Evolutionary conservation across 2,113 vertebrate species (phyloP), one percentile per base, ranked within the genome.

Genomic region (Callopanchax toddi): DNA sequence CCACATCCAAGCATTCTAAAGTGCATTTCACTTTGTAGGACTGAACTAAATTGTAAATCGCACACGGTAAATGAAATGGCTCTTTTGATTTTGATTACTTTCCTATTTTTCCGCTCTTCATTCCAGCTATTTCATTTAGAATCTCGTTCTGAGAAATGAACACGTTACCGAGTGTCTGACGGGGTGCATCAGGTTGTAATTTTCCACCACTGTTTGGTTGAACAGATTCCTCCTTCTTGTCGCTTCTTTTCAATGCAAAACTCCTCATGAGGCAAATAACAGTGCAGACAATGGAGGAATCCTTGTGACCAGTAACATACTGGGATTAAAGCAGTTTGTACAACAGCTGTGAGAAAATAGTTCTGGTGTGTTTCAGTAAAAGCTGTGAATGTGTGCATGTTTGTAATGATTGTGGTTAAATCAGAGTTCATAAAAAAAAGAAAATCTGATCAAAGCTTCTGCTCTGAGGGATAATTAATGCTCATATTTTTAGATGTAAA

Each of bases 271-370:
- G 46, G 52, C 10, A 0, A 48, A 29, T 66, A 51, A 56, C 71
- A 61, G 55, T 6, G 32, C 29, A 42, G 45, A 63, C 22, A 16
- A 52, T 65, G 3, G 20, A 63, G 25, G 46, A 16, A 32, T 32
- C 25, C 8, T 29, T 54, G 11, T 13, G 45, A 13, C 71, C 44
- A 16, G 29, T 52, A 26, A 6, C 52, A 36, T 48, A 53, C 55
- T 57, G 68, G 65, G 64, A 78, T 78, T 78, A 75, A 71, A 16
- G 20, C 63, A 32, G 51, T 66, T 79, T 46, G 25, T 65, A 67
- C 42, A 40, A 16, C 3, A 40, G 15, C 72, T 74, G 50, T 37
- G 60, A 54, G 64, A 72, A 56, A 65, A 52, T 46, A 39, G 46
- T 67, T 29, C 40, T 36, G 11, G 22, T 49, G 22, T 25, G 46